Base-by-base conservation (phyloP, 1,140 invertebrate species). In the Sinonovacula constricta region DNA sequence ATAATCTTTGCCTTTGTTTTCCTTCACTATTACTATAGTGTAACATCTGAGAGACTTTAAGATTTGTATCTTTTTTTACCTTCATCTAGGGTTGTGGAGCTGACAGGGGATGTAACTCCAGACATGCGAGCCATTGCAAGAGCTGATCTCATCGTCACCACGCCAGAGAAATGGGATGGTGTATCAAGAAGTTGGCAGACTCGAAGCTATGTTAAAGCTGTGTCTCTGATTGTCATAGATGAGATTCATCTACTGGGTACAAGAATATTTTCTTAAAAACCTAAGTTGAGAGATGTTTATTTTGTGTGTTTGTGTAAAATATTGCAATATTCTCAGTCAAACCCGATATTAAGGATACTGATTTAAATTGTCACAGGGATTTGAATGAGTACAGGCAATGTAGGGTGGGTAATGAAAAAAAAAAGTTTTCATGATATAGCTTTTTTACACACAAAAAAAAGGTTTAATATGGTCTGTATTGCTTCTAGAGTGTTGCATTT, bases 81-180 rank as follows among this genome's bases (percentile, higher is more conserved):
- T 30, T 67, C 34, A 71, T 86, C 49, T 79, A 96, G 94, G 84
- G 97, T 99, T 2, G 96, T 99, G 0, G 99, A 99, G 91, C 92
- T 99, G 63, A 99, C 99, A 69, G 98, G 94, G 72, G 99, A 99
- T 92, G 95, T 98, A 1, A 95, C 97, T 0, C 99, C 99, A 0
- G 97, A 99, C 91, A 94, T 96, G 62, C 92, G 94, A 83, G 95
- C 97, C 0, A 97, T 99, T 71, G 92, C 93, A 0, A 93, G 91
- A 62, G 95, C 98, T 0, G 95, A 97, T 87, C 94, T 99, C 0
- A 99, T 99, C 34, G 97, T 99, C 0, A 99, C 98, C 2, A 99
- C 98, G 0, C 98, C 98, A 0, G 98, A 99, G 91, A 99, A 99
- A 91, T 99, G 98, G 98, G 98, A 99, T 90, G 98, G 98, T 78